Conservation (phyloP, 1,140 invertebrate species). For the Philotrypesis tridentata region DNA sequence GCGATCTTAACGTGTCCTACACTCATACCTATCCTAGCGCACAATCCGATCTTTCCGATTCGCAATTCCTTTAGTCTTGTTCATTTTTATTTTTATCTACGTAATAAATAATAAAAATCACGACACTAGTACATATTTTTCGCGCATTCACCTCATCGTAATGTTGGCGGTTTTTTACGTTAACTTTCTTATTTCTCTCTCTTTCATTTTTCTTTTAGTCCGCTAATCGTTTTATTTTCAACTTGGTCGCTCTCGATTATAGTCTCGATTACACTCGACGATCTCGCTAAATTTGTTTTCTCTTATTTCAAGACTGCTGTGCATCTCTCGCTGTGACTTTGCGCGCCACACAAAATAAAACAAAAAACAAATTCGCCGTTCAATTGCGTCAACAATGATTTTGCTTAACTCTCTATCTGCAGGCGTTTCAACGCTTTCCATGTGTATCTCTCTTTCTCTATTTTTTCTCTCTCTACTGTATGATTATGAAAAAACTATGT, state of each 20-base stretch:
- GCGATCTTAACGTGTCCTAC: slow-evolving; percentile 62
- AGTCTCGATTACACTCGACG: slow-evolving; percentile 12
- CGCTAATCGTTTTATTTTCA: not conserved
- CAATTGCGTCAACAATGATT: slow-evolving; percentile 52
- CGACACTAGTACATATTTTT: slow-evolving; percentile 32
- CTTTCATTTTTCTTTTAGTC: not conserved
- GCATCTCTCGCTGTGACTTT: slow-evolving; percentile 45
- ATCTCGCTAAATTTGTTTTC: slow-evolving; percentile 14
- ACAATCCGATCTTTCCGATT: slow-evolving; percentile 51
- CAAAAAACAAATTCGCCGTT: slow-evolving; percentile 32
- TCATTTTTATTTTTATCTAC: slow-evolving; percentile 35
- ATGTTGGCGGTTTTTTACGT: slow-evolving; percentile 41
- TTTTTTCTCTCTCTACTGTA: not conserved
- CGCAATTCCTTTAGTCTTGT: slow-evolving; percentile 52
- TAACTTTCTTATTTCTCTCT: slow-evolving; percentile 12
- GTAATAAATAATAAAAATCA: slow-evolving; percentile 25
- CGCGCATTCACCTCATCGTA: not conserved
- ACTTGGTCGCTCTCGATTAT: not conserved
- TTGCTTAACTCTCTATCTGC: slow-evolving; percentile 48
- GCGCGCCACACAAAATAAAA: slow-evolving; percentile 20
- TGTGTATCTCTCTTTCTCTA: too few relatives aligned
- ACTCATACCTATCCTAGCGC: slow-evolving; percentile 50
- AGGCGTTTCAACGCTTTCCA: slow-evolving; percentile 52
- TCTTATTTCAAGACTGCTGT: slow-evolving; percentile 28
- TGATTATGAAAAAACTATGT: slow-evolving; percentile 34